Base-by-base conservation (phyloP, 2,797 vertebrate genomes). In the Sebastes trivittatus region DNA sequence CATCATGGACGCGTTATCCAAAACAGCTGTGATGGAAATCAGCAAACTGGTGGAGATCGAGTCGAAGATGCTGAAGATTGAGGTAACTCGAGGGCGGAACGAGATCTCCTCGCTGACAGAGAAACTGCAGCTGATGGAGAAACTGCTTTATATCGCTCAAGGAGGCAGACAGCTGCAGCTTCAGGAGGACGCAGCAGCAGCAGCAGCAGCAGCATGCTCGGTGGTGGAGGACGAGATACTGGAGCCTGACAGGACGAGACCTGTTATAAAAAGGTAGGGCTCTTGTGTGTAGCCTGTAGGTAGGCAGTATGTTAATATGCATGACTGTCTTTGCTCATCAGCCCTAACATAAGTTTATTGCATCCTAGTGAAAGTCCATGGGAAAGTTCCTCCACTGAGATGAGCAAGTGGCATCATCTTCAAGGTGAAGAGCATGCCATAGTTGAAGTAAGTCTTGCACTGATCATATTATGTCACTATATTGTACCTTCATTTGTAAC, bases 21-120 rank as follows among this genome's bases (percentile, higher is more conserved):
- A 95, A 87, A 89, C 96, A 75, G 94, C 94, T 29, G 93, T 95
- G 0, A 60, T 93, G 79, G 95, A 96, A 90, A 96, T 96, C 68
- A 91, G 94, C 86, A 95, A 93, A 91, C 93, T 96, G 78, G 94
- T 96, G 4, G 95, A 95, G 58, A 94, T 94, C 36, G 94, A 96
- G 81, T 95, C 94, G 52, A 94, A 95, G 82, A 90, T 95, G 89
- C 81, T 96, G 77, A 93, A 92, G 80, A 93, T 95, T 52, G 95
- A 96, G 84, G 94, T 96, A 66, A 92, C 77, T 6, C 90, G 95
- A 23, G 94, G 95, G 32, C 91, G 95, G n/a, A 93, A 94, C 27
- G 95, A 96, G 65, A 94, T 95, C 16, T 77, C 82, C 1, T 94
- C 93, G 1, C 93, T 96, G 30, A 89, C 92, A 30, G 94, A 95